Evolutionary conservation across 2,113 vertebrate genomes (phyloP).

Genomic region (Epinephelus cyanopodus): DNA sequence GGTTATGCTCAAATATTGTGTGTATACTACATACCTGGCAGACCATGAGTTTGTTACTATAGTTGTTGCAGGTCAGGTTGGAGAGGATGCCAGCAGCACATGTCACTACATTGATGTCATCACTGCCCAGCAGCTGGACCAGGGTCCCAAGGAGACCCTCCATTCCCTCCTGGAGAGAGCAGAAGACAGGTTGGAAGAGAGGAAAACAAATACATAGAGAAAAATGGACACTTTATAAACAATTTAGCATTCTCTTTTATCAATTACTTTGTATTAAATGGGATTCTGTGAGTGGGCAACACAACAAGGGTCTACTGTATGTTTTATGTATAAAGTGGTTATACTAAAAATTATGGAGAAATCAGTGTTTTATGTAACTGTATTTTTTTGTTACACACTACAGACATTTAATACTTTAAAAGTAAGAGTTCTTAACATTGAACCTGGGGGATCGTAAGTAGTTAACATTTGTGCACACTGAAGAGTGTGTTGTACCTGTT

Average conservation of each 20-base stretch:
- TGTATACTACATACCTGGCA: constrained; percentile 86
- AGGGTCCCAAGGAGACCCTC: constrained; percentile 97
- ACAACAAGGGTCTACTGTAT: background rate
- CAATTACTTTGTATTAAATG: background rate
- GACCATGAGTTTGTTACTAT: constrained; percentile 99
- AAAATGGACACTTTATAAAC: background rate
- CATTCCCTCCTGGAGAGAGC: constrained; percentile 92
- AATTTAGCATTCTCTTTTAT: background rate
- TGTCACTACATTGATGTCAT: constrained; percentile 99
- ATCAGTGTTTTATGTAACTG: no score
- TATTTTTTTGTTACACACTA: background rate
- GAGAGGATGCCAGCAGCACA: constrained; percentile 98
- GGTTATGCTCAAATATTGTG: background rate
- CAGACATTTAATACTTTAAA: background rate
- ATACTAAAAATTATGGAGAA: background rate
- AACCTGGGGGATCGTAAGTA: background rate
- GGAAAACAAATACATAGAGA: background rate
- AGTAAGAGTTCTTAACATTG: background rate
- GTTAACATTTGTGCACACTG: background rate
- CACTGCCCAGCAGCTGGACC: constrained; percentile 97
- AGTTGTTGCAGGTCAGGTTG: constrained; percentile 99
- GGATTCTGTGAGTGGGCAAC: background rate
- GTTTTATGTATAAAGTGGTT: background rate
- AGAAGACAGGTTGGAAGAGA: background rate
- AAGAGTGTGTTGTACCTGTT: constrained; percentile 87